Percentiles rank a stretch among this genome's conserved stretches.
Evolutionary conservation across 2,888 invertebrate species (phyloP).

Genomic region (Lissocephala sabroskyi): DNA sequence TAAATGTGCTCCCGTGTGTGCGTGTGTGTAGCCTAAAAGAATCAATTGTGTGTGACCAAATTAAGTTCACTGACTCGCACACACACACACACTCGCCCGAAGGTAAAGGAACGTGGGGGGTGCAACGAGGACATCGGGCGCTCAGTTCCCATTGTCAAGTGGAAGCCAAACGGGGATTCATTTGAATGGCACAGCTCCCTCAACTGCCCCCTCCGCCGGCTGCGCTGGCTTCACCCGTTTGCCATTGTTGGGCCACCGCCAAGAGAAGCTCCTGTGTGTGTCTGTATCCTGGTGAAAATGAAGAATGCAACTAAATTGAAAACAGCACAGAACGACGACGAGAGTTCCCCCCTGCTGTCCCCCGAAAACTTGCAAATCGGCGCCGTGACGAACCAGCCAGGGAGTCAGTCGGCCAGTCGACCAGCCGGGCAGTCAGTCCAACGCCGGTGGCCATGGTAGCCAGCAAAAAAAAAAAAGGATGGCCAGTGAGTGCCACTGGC

Average conservation of each 20-base stretch:
- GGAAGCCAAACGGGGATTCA: conserved; percentile 56
- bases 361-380: conserved; percentile 25
- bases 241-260: no score
- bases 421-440: conserved; percentile 8
- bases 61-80: conserved; percentile 64
- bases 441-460: neutral
- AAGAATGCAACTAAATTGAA: conserved; percentile 46
- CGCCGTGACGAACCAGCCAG: no score
- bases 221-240: no score
- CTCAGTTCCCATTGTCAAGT: conserved; percentile 48
- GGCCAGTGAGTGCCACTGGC: no score
- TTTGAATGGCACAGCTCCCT: conserved; percentile 50
- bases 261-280: neutral
- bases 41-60: conserved; percentile 71
- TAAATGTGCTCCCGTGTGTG: conserved; percentile 5
- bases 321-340: conserved; percentile 22
- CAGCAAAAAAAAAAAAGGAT: neutral
- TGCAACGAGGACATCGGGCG: no score
- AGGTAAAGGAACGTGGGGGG: no score
- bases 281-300: conserved; percentile 13
- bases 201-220: conserved; percentile 13
- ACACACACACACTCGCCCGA: conserved; percentile 7
- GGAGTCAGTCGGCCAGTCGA: conserved; percentile 28
- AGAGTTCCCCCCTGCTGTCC: no score
- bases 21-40: conserved; percentile 46